Conservation (phyloP, 1,140 invertebrate species). For the silkworm (Bombyx mori) region ASM3026992v2 NC_085133.1:3502501-3503000, state of each 20-base stretch:
- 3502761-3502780: constrained; percentile 66
- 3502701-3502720: constrained; percentile 33
- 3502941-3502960: constrained; percentile 56
- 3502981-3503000: constrained; percentile 32
- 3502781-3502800: constrained; percentile 73
- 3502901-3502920: constrained; percentile 65
- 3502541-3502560: constrained; percentile 46
- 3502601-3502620: constrained; percentile 63
- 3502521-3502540: constrained; percentile 44
- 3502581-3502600: constrained; percentile 70
- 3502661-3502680: constrained; percentile 33
- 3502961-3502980: constrained; percentile 59
- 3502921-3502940: constrained; percentile 61
- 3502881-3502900: constrained; percentile 41
- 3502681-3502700: constrained; percentile 34
- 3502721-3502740: constrained; percentile 61
- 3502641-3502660: constrained; percentile 13
- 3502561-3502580: constrained; percentile 71
- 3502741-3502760: constrained; percentile 66
- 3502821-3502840: constrained; percentile 63
- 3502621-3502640: constrained; percentile 25
- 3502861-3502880: constrained; percentile 64
- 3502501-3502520: constrained; percentile 86
- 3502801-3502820: constrained; percentile 72
- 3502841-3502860: constrained; percentile 65